A percentile compares a stretch with the other conserved stretches of the same genome.
phyloP scores from a whole-genome alignment of 1,140 invertebrate genomes.

The Archivesica marissinica region DNA sequence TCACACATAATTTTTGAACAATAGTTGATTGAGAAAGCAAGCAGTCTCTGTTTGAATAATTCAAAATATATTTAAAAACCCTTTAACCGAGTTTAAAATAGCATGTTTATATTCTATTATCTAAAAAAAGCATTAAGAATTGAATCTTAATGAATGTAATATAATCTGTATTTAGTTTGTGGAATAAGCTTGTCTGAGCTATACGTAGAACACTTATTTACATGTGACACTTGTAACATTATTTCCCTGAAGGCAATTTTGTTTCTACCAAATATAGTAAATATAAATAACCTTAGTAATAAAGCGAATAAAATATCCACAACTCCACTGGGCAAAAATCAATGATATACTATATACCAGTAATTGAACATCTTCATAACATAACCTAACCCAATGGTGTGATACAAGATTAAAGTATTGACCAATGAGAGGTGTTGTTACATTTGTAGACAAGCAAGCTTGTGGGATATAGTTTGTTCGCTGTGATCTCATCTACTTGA shows the following conservation, averaged over 20 bases:
- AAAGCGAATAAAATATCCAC: background rate
- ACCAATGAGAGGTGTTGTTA: constrained; percentile 11
- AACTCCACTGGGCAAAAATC: background rate
- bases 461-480: constrained; percentile 14
- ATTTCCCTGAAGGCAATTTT: background rate
- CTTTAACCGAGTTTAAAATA: background rate
- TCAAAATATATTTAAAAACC: background rate
- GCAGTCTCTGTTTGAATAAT: constrained; percentile 1
- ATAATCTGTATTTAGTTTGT: background rate
- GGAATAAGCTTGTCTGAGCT: background rate
- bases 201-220: background rate
- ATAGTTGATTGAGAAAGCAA: too few relatives aligned
- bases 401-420: constrained; percentile 1
- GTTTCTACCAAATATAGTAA: background rate
- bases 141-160: background rate
- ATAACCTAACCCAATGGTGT: background rate
- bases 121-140: constrained; percentile 1
- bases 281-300: background rate
- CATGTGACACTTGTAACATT: background rate
- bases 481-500: constrained; percentile 12
- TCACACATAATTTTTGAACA: background rate
- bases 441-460: background rate
- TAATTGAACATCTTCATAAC: constrained; percentile 1
- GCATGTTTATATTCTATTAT: background rate
- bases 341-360: constrained; percentile 11